Evolutionary conservation across 2,888 invertebrate genomes (phyloP).

Genomic region (Hololepta plana): DNA sequence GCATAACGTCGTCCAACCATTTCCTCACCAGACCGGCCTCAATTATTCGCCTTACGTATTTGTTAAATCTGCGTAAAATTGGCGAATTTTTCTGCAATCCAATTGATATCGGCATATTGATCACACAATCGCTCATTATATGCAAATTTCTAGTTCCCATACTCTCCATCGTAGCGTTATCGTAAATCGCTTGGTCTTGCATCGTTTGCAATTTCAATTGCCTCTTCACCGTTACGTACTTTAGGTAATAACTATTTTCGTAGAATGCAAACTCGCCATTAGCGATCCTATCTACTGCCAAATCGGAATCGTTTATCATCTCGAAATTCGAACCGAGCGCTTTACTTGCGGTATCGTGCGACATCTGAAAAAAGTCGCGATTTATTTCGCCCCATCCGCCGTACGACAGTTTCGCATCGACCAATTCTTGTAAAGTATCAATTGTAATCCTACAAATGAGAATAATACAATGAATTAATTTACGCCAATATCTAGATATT

Average conservation of each 20-base stretch:
- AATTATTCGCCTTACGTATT: slow-evolving; percentile 43
- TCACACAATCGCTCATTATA: slow-evolving; percentile 65
- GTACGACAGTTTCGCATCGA: slow-evolving; percentile 42
- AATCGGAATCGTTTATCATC: slow-evolving; percentile 37
- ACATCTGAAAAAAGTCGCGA: slow-evolving; percentile 48
- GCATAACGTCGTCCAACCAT: slow-evolving; percentile 60
- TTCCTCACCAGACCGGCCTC: slow-evolving; percentile 64
- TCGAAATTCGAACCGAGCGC: slow-evolving; percentile 50
- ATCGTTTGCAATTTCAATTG: slow-evolving; percentile 21
- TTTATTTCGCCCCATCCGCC: slow-evolving; percentile 59
- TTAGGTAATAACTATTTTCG: slow-evolving; percentile 55
- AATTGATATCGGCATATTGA: slow-evolving; percentile 64
- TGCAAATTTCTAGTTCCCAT: slow-evolving; percentile 36
- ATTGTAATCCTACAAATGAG: slow-evolving; percentile 54
- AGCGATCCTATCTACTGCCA: slow-evolving; percentile 47
- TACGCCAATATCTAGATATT: too few species aligned
- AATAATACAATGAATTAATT: too few species aligned
- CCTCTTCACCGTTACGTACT: slow-evolving; percentile 41
- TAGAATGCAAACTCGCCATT: slow-evolving; percentile 61
- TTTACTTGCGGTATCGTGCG: slow-evolving; percentile 46
- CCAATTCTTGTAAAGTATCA: slow-evolving; percentile 52
- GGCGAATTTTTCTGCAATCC: slow-evolving; percentile 72
- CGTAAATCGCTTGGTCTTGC: too few species aligned
- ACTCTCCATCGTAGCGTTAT: neutral
- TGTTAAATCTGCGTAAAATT: slow-evolving; percentile 47